Conservation (phyloP, 2,888 invertebrate species). For the Noctua fimbriata region DNA sequence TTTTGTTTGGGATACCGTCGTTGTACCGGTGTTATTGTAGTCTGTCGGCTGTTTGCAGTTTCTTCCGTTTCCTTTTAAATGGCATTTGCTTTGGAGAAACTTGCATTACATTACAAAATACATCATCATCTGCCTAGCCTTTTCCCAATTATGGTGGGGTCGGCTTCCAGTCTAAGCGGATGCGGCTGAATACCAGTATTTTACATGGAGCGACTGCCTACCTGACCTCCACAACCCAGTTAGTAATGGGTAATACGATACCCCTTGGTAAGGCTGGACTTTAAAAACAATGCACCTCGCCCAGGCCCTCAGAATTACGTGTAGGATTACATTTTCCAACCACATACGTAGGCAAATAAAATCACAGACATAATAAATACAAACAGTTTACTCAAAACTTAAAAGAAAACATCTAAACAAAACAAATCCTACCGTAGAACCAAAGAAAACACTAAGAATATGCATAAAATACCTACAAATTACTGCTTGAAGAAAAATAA, state of each 20-base stretch:
- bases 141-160: too few relatives aligned
- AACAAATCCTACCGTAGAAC: neutral
- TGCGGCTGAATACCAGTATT: too few relatives aligned
- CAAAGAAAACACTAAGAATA: neutral
- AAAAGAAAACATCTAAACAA: neutral
- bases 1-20: constrained; percentile 12
- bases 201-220: too few relatives aligned
- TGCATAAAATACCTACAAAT: constrained; percentile 23
- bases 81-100: neutral
- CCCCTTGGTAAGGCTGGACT: too few relatives aligned
- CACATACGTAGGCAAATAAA: neutral
- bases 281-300: neutral
- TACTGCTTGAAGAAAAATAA: constrained; percentile 44
- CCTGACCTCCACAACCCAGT: too few relatives aligned
- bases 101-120: neutral
- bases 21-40: constrained; percentile 1
- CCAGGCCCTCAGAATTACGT: neutral
- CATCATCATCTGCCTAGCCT: too few relatives aligned
- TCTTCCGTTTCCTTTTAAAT: neutral
- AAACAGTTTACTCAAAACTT: neutral
- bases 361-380: neutral
- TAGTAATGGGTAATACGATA: too few relatives aligned
- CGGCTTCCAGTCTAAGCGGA: too few relatives aligned
- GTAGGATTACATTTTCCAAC: neutral
- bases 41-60: neutral